Base-by-base conservation (phyloP, 2,888 invertebrate species). In the Saturnia pavonia region DNA sequence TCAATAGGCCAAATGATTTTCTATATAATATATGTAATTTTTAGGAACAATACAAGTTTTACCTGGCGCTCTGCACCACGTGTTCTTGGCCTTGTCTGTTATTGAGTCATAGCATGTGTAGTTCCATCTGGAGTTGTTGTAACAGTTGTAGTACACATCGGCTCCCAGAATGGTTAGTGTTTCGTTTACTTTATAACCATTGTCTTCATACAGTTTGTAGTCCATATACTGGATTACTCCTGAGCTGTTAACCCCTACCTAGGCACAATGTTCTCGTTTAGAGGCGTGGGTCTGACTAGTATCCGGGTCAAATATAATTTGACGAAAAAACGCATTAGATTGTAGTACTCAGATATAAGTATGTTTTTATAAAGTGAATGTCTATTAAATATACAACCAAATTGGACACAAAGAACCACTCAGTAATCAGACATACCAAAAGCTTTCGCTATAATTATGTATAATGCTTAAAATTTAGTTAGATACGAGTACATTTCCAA, bases 141-240 rank as follows among this genome's bases (percentile, higher is more conserved):
- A 88, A 67, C 83, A 83, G 68, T 86, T 87, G 27, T 81, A 79
- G 25, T 75, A 82, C 0, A 75, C 72, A 4, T 75, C 79, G 22
- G 75, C 11, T 9, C 80, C 79, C 0, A 80, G 67, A 0, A 74
- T 4, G 1, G 77, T 73, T 1, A 85, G 74, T 6, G 77, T 70
- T 48, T 85, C 85, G 22, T 83, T 89, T 2, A 81, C 57, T n/a
- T 77, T 74, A 68, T 82, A 85, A 0, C 95, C 95, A 75, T 89
- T 85, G 73, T 95, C 94, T 77, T 89, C 86, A 73, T 91, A 94
- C 7, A 93, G 74, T 1, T 82, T 82, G n/a, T 90, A 85, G 65
- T 94, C 88, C 25, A 95, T 75, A 60, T 90, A 89, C 66, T 94
- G 91, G 43, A 95, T 92, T 22, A 83, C 84, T 19, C 95, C 95